Conservation (phyloP, 2,797 vertebrate genomes). For the Iguana delicatissima region DNA sequence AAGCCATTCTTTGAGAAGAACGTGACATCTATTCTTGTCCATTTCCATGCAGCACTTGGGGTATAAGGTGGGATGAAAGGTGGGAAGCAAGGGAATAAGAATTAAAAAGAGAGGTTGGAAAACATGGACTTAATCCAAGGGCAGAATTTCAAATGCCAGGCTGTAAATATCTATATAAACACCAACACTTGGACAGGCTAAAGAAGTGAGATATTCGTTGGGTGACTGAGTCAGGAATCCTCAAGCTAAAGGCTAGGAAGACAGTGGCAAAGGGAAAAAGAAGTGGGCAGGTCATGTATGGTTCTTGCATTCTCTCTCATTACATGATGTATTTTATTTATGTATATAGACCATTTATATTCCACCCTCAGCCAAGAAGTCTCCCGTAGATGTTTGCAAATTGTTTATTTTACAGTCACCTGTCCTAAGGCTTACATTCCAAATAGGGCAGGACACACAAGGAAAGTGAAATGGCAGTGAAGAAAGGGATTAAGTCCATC, state of each 20-base stretch:
- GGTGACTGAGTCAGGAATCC: not conserved
- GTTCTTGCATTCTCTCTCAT: not conserved
- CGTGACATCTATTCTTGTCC: slow-evolving; percentile 63
- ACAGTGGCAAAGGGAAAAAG: not conserved
- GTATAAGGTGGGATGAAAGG: not conserved
- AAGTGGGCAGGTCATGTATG: not conserved
- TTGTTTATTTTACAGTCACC: no score
- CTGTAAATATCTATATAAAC: not conserved
- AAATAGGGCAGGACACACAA: not conserved
- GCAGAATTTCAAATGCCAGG: not conserved
- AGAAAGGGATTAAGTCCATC: no score
- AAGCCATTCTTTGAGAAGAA: slow-evolving; percentile 72
- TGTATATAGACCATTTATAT: no score
- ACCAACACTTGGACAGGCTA: not conserved
- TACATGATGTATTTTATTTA: no score
- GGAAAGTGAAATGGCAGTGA: no score
- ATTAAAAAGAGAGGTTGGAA: slow-evolving; percentile 27
- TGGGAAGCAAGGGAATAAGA: slow-evolving; percentile 2
- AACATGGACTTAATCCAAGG: not conserved
- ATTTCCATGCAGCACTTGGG: slow-evolving; percentile 37
- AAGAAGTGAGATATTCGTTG: not conserved
- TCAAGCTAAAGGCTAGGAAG: not conserved
- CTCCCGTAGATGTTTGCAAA: no score
- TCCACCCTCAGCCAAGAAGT: no score
- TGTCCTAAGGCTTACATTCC: no score